These are phyloP conservation scores for Coracias cyanogaster DNA, from an alignment of 2,797 vertebrate genomes.

Conservation along the genomic window DNA sequence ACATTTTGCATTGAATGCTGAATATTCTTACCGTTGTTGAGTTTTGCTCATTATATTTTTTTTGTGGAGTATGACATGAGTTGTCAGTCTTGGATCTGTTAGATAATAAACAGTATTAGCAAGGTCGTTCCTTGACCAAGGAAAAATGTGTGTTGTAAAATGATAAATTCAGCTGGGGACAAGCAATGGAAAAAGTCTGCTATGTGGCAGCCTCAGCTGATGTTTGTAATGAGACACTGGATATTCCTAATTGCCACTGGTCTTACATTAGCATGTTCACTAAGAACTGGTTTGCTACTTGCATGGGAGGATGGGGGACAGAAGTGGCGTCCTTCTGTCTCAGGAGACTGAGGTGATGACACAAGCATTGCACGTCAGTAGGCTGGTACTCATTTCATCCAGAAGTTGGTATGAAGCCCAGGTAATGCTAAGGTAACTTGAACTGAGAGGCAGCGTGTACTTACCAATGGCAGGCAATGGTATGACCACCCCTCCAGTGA, in stretches of 20 bases:
- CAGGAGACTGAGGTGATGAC: background rate
- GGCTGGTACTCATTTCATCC: background rate
- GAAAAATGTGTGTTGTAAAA: background rate
- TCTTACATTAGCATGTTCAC: background rate
- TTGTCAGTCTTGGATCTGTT: conserved; percentile 59
- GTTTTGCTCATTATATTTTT: conserved; percentile 40
- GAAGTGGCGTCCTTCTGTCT: background rate
- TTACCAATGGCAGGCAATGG: background rate
- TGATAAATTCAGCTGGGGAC: conserved; percentile 10
- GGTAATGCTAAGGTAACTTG: background rate
- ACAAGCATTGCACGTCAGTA: too few relatives aligned
- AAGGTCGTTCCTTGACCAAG: conserved; percentile 61
- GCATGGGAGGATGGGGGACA: background rate
- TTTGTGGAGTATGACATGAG: conserved; percentile 40
- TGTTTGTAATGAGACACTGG: background rate
- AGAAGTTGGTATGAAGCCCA: background rate
- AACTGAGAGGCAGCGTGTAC: background rate
- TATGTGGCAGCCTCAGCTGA: background rate
- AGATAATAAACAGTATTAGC: conserved; percentile 61
- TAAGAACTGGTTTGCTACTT: background rate
- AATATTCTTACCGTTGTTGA: conserved; percentile 58
- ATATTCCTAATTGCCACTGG: background rate
- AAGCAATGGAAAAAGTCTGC: background rate
- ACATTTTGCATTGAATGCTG: conserved; percentile 45
- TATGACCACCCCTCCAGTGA: background rate